These are phyloP conservation scores for Iguana delicatissima DNA, from an alignment of 2,797 vertebrate species.

Conservation along the genomic window DNA sequence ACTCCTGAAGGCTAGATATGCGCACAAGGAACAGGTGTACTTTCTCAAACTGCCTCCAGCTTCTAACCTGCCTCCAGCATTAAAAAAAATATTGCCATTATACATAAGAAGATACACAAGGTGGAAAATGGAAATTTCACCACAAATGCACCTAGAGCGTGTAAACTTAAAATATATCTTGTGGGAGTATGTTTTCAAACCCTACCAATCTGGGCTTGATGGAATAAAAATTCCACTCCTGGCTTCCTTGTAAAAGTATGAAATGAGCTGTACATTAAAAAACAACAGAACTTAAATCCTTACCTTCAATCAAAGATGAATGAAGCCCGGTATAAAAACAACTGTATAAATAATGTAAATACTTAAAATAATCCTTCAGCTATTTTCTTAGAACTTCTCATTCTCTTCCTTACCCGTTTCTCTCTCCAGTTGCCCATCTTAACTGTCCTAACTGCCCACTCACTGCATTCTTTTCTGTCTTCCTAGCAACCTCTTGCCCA, in stretches of 20 bases:
- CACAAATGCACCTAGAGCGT: too few species aligned
- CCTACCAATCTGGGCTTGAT: too few species aligned
- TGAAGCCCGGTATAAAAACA: neutral
- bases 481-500: neutral
- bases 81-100: neutral
- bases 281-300: neutral
- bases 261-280: neutral
- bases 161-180: too few species aligned
- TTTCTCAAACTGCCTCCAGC: neutral
- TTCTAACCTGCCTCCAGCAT: too few species aligned
- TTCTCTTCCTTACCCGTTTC: neutral
- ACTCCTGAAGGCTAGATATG: neutral
- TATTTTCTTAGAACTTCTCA: neutral
- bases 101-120: too few species aligned
- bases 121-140: too few species aligned
- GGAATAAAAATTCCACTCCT: neutral
- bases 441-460: neutral
- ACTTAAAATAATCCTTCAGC: neutral
- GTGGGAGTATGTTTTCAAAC: too few species aligned
- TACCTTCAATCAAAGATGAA: neutral
- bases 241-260: neutral
- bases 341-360: neutral
- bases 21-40: neutral
- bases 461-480: neutral
- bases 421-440: neutral